phyloP scores from a whole-genome alignment of 2,888 invertebrate genomes.

The Pseudeuparius sepicola region DNA sequence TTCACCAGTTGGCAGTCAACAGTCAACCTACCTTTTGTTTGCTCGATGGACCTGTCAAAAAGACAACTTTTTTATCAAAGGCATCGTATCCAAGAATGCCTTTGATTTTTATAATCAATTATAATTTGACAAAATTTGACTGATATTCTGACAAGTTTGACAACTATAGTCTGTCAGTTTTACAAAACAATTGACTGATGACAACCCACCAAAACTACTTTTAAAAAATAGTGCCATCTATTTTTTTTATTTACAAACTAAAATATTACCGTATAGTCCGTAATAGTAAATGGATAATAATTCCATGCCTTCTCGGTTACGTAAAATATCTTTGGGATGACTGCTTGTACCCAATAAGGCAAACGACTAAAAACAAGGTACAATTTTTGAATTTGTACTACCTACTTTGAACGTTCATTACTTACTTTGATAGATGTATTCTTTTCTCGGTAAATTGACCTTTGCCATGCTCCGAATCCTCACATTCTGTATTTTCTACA shows the following conservation, averaged over 20 bases:
- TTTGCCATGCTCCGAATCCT: slow-evolving; percentile 66
- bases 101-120: too few species aligned
- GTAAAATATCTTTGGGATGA: slow-evolving; percentile 85
- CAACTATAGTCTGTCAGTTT: too few species aligned
- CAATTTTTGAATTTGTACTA: neutral
- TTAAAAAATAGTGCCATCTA: slow-evolving; percentile 8
- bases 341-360: slow-evolving; percentile 80
- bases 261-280: slow-evolving; percentile 61
- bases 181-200: slow-evolving; percentile 2
- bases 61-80: too few species aligned
- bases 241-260: slow-evolving; percentile 19
- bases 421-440: slow-evolving; percentile 77
- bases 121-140: too few species aligned
- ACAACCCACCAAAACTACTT: neutral
- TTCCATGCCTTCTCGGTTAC: slow-evolving; percentile 93
- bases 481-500: slow-evolving; percentile 70
- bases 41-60: too few species aligned
- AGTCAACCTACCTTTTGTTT: too few species aligned
- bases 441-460: slow-evolving; percentile 88
- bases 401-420: slow-evolving; percentile 8
- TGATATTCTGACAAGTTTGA: too few species aligned
- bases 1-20: too few species aligned
- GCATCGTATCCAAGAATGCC: too few species aligned
- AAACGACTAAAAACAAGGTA: slow-evolving; percentile 58
- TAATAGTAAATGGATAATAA: slow-evolving; percentile 84